Percentiles rank a stretch among this genome's conserved stretches.
Conservation (phyloP, 1,140 invertebrate species). For the Diabrotica undecimpunctata region DNA sequence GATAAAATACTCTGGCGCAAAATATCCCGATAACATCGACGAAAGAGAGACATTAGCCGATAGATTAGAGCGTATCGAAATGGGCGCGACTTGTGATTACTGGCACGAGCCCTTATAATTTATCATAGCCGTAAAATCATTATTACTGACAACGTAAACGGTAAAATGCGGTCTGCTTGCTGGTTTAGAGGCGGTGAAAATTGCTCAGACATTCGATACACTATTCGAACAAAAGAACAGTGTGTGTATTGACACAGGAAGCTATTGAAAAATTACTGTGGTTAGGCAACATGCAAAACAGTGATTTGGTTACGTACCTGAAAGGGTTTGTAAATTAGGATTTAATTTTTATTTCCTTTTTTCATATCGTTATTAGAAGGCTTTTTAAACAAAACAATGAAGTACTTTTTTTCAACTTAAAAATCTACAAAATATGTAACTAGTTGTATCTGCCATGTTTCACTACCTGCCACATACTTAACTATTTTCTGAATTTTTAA, state of each 20-base stretch:
- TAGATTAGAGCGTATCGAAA: constrained; percentile 30
- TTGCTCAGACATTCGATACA: constrained; percentile 23
- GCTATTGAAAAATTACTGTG: too few relatives aligned
- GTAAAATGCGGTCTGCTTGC: constrained; percentile 7
- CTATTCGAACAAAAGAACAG: neutral
- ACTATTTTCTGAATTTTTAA: too few relatives aligned
- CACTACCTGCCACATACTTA: too few relatives aligned
- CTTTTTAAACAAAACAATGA: too few relatives aligned
- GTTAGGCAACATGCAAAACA: too few relatives aligned
- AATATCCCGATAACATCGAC: constrained; percentile 23
- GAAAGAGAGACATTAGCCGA: constrained; percentile 23
- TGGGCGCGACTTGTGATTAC: constrained; percentile 27
- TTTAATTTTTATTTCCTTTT: too few relatives aligned
- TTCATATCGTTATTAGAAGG: too few relatives aligned
- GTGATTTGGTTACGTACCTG: too few relatives aligned
- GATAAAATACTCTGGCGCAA: constrained; percentile 1
- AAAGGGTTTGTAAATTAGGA: too few relatives aligned
- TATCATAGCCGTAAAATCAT: constrained; percentile 22
- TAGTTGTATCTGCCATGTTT: too few relatives aligned
- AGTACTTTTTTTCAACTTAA: too few relatives aligned
- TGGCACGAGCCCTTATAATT: constrained; percentile 27
- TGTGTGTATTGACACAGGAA: neutral
- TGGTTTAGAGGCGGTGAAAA: constrained; percentile 24
- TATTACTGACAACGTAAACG: constrained; percentile 9
- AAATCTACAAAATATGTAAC: too few relatives aligned